Percentiles rank a stretch among this genome's conserved stretches.
phyloP scores from a whole-genome alignment of 2,888 invertebrate genomes.

The Luperina nickerlii region DNA sequence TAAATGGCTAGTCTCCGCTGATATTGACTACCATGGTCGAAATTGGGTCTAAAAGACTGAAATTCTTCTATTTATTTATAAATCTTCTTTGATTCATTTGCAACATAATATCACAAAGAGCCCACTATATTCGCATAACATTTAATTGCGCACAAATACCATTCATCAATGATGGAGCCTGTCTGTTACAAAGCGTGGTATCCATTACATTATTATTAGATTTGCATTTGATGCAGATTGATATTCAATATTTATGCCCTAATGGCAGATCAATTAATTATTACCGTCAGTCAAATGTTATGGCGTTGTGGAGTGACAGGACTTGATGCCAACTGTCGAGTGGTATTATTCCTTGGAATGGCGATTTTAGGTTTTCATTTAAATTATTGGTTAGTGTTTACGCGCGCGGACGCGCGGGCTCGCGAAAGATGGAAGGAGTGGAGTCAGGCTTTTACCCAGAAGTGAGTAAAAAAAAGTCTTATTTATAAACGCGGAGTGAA shows the following conservation, averaged over 20 bases:
- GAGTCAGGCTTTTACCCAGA: too few species aligned
- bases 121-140: not conserved
- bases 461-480: too few species aligned
- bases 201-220: slow-evolving; percentile 1
- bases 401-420: not conserved
- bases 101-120: not conserved
- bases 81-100: not conserved
- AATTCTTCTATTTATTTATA: not conserved
- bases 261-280: slow-evolving; percentile 32
- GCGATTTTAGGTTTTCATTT: not conserved
- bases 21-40: not conserved
- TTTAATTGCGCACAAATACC: slow-evolving; percentile 8
- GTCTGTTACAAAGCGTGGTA: slow-evolving; percentile 27
- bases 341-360: not conserved
- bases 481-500: not conserved
- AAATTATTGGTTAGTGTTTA: not conserved
- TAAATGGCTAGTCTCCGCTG: not conserved
- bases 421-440: too few species aligned
- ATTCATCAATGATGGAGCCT: slow-evolving; percentile 27
- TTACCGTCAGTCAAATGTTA: slow-evolving; percentile 17
- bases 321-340: not conserved
- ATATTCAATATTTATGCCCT: slow-evolving; percentile 42
- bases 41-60: not conserved
- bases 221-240: slow-evolving; percentile 31
- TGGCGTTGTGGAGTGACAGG: slow-evolving; percentile 9